A percentile compares a stretch with the other conserved stretches of the same genome.
phyloP scores from a whole-genome alignment of 2,113 vertebrate species.

The Nerophis ophidion region DNA sequence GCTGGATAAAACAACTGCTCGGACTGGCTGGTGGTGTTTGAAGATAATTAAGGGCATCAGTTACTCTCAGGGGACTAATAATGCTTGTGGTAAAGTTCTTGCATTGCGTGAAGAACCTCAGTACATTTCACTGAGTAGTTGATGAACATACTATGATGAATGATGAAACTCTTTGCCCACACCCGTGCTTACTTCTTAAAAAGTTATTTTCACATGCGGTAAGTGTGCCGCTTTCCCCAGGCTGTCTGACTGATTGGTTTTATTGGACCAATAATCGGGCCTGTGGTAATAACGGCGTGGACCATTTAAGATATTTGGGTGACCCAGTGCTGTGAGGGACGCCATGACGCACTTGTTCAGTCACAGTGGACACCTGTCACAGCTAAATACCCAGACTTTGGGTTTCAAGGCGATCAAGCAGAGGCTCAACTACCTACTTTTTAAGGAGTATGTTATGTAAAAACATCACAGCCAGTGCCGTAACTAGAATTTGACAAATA shows the following conservation, averaged over 20 bases:
- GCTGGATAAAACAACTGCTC: neutral
- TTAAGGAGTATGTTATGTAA: too few relatives aligned
- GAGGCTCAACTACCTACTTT: neutral
- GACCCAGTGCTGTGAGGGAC: conserved; percentile 53
- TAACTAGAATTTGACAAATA: too few relatives aligned
- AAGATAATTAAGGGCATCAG: neutral
- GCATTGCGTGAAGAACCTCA: neutral
- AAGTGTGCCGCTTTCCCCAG: conserved; percentile 4
- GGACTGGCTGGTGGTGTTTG: neutral
- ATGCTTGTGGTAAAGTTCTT: neutral
- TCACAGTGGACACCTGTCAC: neutral
- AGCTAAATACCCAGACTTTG: neutral
- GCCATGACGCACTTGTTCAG: neutral
- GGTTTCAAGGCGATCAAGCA: neutral
- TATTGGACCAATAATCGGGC: conserved; percentile 35
- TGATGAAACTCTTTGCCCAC: too few relatives aligned
- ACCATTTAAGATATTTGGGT: conserved; percentile 58
- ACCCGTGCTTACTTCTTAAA: too few relatives aligned
- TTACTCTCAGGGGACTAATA: too few relatives aligned
- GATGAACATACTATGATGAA: too few relatives aligned
- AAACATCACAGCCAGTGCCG: too few relatives aligned
- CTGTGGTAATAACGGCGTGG: conserved; percentile 30
- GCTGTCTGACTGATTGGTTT: conserved; percentile 22
- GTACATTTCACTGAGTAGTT: neutral
- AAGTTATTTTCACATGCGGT: neutral